phyloP scores from a whole-genome alignment of 2,113 vertebrate species.

The Urocitellus parryii region DNA sequence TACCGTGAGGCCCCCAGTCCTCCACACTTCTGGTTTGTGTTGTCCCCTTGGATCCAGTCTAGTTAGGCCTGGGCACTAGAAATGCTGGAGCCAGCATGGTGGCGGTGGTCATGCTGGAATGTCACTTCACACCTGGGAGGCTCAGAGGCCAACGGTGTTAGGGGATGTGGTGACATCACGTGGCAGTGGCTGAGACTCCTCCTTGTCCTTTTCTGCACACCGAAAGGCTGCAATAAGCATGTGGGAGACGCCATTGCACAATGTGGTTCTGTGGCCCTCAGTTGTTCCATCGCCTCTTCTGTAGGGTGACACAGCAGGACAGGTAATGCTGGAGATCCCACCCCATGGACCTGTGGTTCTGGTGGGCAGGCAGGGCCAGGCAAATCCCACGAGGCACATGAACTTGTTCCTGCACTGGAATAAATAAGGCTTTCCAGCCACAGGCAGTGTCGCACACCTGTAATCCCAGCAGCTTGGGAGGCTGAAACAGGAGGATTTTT shows the following conservation, averaged over 20 bases:
- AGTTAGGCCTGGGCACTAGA: background rate
- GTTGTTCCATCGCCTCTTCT: background rate
- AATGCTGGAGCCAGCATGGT: rapidly evolving
- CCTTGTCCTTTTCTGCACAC: background rate
- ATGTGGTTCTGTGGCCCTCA: background rate
- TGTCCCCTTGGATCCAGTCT: background rate
- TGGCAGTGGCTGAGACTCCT: background rate
- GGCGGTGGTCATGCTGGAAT: background rate
- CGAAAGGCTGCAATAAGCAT: background rate
- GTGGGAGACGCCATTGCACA: background rate
- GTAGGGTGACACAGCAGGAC: background rate
- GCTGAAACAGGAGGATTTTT: too few relatives aligned
- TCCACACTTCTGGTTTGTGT: background rate
- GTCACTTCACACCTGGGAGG: background rate
- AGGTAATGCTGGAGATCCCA: background rate
- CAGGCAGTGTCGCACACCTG: too few relatives aligned
- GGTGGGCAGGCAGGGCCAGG: too few relatives aligned
- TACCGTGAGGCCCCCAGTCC: background rate
- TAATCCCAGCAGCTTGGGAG: too few relatives aligned
- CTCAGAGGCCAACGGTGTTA: background rate
- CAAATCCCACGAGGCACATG: background rate
- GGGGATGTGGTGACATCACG: background rate
- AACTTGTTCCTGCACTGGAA: background rate
- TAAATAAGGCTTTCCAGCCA: background rate
- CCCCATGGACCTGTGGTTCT: background rate